These are phyloP conservation scores for Thalassoma bifasciatum DNA, from an alignment of 2,113 vertebrate species.

Conservation along the genomic window DNA sequence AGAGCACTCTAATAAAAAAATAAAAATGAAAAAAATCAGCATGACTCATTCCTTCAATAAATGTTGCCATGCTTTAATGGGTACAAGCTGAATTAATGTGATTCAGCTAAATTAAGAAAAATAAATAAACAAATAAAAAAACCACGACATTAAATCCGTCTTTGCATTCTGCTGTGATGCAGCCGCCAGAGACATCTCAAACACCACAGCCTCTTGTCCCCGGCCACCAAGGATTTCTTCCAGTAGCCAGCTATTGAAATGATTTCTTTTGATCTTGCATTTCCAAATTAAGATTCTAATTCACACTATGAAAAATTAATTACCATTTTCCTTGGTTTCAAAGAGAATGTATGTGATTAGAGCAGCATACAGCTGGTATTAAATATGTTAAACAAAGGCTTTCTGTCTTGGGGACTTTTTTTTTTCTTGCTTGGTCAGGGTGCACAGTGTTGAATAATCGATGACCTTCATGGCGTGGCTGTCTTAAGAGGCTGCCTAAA, in stretches of 20 bases:
- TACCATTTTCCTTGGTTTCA: conserved; percentile 75
- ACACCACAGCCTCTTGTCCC: conserved; percentile 65
- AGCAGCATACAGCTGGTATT: conserved; percentile 56
- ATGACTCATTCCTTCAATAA: conserved; percentile 35
- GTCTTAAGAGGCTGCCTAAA: conserved; percentile 43
- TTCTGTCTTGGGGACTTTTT: conserved; percentile 50
- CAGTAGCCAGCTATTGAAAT: conserved; percentile 70
- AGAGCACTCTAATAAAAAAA: not conserved
- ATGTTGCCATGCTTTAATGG: conserved; percentile 39
- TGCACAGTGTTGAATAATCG: conserved; percentile 63
- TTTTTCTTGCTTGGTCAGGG: conserved; percentile 60
- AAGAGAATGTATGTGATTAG: conserved; percentile 70
- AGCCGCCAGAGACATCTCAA: conserved; percentile 53
- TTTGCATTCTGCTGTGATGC: conserved; percentile 45
- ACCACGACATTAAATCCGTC: conserved; percentile 39
- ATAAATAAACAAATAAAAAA: not conserved
- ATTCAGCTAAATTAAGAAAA: conserved; percentile 42
- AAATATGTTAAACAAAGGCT: conserved; percentile 70
- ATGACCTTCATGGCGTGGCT: conserved; percentile 67
- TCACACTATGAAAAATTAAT: conserved; percentile 80
- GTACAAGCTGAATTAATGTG: conserved; percentile 61
- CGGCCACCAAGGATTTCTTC: conserved; percentile 83
- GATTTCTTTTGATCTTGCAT: conserved; percentile 77
- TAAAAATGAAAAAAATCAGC: conserved; percentile 5
- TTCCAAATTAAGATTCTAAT: conserved; percentile 81